Evolutionary conservation across 1,140 invertebrate genomes (phyloP).

Genomic region (Apis dorsata): DNA sequence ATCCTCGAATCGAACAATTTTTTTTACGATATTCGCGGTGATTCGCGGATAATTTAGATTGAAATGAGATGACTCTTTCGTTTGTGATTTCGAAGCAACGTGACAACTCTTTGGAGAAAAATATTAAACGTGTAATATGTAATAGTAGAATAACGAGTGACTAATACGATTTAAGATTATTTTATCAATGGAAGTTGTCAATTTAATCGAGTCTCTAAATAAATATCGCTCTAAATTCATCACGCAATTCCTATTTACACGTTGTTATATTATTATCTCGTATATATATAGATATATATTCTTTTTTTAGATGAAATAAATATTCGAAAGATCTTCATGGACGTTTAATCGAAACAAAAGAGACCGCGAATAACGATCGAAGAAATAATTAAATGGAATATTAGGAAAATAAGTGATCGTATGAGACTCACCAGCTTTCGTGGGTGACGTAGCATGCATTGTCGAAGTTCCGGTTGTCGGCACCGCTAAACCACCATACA

Average conservation of each 20-base stretch:
- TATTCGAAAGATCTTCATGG: background rate
- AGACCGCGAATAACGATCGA: background rate
- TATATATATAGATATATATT: background rate
- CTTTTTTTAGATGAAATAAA: background rate
- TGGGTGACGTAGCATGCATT: conserved; percentile 79
- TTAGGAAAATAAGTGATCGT: conserved; percentile 67
- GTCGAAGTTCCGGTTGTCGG: conserved; percentile 76
- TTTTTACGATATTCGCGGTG: background rate
- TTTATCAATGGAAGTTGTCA: background rate
- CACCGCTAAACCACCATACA: conserved; percentile 79
- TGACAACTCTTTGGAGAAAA: background rate
- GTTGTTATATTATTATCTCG: background rate
- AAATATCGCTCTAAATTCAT: background rate
- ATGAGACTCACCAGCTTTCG: conserved; percentile 78
- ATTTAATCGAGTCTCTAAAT: background rate
- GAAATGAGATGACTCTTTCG: background rate
- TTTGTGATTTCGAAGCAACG: conserved; percentile 7
- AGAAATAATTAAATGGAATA: conserved; percentile 32
- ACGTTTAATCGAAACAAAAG: background rate
- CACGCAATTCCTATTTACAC: background rate
- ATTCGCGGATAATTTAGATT: background rate
- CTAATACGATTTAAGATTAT: conserved; percentile 3
- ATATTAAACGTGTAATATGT: conserved; percentile 1
- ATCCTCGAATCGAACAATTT: background rate
- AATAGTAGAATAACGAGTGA: conserved; percentile 3